Base-by-base conservation (phyloP, 2,797 vertebrate species). In the Artibeus lituratus region DNA sequence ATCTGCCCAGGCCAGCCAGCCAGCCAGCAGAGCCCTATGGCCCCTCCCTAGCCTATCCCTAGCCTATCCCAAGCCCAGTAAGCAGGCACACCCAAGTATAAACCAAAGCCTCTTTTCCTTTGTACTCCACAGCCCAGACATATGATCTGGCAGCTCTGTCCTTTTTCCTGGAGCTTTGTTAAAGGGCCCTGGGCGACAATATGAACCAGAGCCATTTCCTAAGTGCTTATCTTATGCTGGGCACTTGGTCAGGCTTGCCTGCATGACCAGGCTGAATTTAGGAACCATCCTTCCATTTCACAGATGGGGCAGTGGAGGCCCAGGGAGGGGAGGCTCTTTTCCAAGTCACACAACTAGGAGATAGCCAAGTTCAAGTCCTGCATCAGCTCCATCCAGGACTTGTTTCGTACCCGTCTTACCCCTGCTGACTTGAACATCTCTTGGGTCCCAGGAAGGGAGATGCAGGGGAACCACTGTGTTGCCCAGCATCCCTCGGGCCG, bases 251-350 rank as follows among this genome's bases (percentile, higher is more conserved):
- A 80, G 9, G 26, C 22, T 10, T 42, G 47, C 32, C n/a, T 29
- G 1, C 22, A 22, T 0, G 0, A 8, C 24, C n/a, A 29, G 51
- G 24, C 0, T 5, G 88, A 42, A 39, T 42, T 21, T 44, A 24
- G 29, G n/a, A 72, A n/a, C 80, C 4, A 3, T 8, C 55, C 8
- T 32, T 47, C 59, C 51, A 35, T 65, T 73, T 81, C 39, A 26
- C 51, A 92, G 70, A 39, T 0, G 1, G 88, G 39, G 24, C 85
- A 18, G 29, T 37, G 7, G 7, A 84, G 85, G 77, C 53, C 53
- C 85, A 53, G 32, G 24, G 29, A 42, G 21, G 35, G 59, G 53
- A 49, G 21, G 19, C 65, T 24, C 47, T 53, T 21, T 24, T 6
- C 0, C 10, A 47, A 62, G 26, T 42, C 53, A 65, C 32, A 8